Conservation (phyloP, 2,113 vertebrate species). For the Manacus vitellinus region DNA sequence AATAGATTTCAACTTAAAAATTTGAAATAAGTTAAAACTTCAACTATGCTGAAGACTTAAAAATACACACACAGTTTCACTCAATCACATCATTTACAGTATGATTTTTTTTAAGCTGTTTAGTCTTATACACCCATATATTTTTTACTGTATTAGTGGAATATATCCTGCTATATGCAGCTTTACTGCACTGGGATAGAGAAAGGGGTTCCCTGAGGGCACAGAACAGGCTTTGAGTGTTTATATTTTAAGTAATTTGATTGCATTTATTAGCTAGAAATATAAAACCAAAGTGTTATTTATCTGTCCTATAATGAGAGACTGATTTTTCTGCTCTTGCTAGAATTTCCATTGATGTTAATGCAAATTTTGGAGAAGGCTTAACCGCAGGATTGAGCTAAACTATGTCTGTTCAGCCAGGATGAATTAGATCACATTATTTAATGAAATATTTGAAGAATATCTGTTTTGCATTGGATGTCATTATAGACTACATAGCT, state of each 20-base stretch:
- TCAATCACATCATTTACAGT: slow-evolving; percentile 61
- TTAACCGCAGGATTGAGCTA: background rate
- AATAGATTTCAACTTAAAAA: slow-evolving; percentile 73
- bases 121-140: slow-evolving; percentile 54
- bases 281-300: slow-evolving; percentile 20
- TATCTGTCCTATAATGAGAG: background rate
- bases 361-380: background rate
- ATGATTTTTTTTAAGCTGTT: slow-evolving; percentile 56
- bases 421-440: slow-evolving; percentile 40
- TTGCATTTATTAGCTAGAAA: slow-evolving; percentile 20
- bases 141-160: slow-evolving; percentile 50
- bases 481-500: background rate
- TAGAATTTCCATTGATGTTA: background rate
- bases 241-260: slow-evolving; percentile 25
- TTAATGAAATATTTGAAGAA: slow-evolving; percentile 43
- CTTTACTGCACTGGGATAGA: slow-evolving; percentile 44
- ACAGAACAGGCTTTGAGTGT: slow-evolving; percentile 62
- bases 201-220: slow-evolving; percentile 70
- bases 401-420: background rate
- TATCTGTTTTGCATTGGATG: slow-evolving; percentile 20
- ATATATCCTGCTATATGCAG: slow-evolving; percentile 52
- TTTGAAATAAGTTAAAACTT: slow-evolving; percentile 75
- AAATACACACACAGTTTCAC: slow-evolving; percentile 67
- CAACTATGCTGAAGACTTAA: slow-evolving; percentile 65
- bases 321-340: slow-evolving; percentile 11